Evolutionary conservation across 2,797 vertebrate species (phyloP).

Genomic region (Gymnoscopelus microlampas): DNA sequence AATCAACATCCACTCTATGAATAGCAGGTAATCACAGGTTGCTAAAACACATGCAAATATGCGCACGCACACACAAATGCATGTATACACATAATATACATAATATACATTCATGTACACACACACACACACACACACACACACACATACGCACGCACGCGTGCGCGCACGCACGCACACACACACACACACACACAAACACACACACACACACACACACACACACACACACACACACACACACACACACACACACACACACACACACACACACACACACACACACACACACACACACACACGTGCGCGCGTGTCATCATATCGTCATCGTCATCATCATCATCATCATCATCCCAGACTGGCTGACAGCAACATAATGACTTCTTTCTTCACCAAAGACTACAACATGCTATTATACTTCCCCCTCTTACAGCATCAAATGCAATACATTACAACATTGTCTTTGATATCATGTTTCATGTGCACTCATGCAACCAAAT

Average conservation of each 20-base stretch:
- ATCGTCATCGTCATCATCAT: no score
- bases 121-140: neutral
- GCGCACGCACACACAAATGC: conserved; percentile 4
- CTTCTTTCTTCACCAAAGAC: conserved; percentile 44
- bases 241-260: conserved; percentile 9
- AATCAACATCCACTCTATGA: conserved; percentile 49
- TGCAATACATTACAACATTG: conserved; percentile 24
- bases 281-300: neutral
- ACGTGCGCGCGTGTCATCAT: neutral
- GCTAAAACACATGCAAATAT: conserved; percentile 9
- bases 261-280: neutral
- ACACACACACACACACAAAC: neutral
- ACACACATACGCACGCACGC: neutral
- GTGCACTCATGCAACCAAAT: conserved; percentile 32
- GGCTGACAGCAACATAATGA: conserved; percentile 54
- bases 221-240: conserved; percentile 2
- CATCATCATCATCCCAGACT: neutral
- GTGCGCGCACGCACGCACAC: neutral
- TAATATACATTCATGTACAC: conserved; percentile 1
- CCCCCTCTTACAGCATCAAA: conserved; percentile 52
- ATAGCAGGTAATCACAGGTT: conserved; percentile 69
- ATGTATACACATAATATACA: conserved; percentile 4
- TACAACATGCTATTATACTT: conserved; percentile 59
- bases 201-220: conserved; percentile 3
- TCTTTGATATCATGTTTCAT: conserved; percentile 22